Evolutionary conservation across 2,888 invertebrate genomes (phyloP), one percentile per base, ranked within the genome.

Genomic region (Therioaphis trifolii): DNA sequence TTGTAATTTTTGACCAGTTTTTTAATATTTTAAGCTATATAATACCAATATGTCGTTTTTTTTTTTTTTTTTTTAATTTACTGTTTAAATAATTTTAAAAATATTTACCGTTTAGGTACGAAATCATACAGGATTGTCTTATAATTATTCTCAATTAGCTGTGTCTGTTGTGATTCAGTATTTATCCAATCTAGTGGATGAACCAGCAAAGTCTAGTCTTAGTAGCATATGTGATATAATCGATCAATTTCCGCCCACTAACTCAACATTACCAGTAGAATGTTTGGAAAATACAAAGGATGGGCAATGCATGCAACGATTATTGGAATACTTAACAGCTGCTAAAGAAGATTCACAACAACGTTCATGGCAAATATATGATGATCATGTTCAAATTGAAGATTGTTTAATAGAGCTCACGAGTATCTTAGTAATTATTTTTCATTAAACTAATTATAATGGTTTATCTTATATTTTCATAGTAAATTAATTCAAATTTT

Each of bases 271-370:
- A 49, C 82, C 82, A 24, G 74, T 72, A 40, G 52, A 82, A 35
- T 63, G 61, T 74, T 82, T 82, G n/a, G 93, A 95, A 79, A 93
- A 93, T 78, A 95, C 96, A 0, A 94, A 95, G 4, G 97, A 97
- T 88, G 94, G 96, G 0, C 91, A 93, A 86, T 91, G 95, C 35
- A 91, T 98, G 88, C 93, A 94, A 89, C 92, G 94, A 69, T 94
- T 97, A 52, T 93, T 97, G 86, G 92, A 93, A 86, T 94, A 96
- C 85, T 89, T 98, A 86, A 94, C 95, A 2, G 94, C 93, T 85
- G 96, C 96, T 86, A 97, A 97, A 86, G 96, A 97, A 88, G 98
- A 98, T 88, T 95, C 96, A 0, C 97, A 98, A 88, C 98, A 98
- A 88, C 91, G 98, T 84, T 96, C 96, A 86, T 98, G 98, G 98